A percentile compares a stretch with the other conserved stretches of the same genome.
These are phyloP conservation scores for Ganaspis brasiliensis DNA, from an alignment of 2,888 invertebrate genomes.

Conservation along the genomic window DNA sequence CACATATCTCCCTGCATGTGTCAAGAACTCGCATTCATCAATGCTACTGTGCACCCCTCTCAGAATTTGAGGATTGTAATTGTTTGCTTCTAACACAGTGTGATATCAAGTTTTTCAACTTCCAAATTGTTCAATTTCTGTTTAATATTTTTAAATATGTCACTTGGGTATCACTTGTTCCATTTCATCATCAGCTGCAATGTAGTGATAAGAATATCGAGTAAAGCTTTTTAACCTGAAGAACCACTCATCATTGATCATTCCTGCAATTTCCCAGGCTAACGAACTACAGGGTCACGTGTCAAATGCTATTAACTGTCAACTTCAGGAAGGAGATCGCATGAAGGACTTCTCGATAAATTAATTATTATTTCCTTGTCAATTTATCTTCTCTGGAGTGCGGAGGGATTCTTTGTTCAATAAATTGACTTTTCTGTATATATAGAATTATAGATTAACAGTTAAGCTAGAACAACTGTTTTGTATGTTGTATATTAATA, in stretches of 20 bases:
- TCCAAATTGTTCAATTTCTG: too few species aligned
- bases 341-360: conserved; percentile 9
- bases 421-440: background rate
- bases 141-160: too few species aligned
- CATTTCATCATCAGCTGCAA: too few species aligned
- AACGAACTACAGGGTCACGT: background rate
- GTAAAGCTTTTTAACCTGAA: too few species aligned
- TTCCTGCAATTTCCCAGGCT: conserved; percentile 18
- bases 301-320: conserved; percentile 6
- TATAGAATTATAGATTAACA: background rate
- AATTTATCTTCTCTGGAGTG: background rate
- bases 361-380: background rate
- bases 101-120: conserved; percentile 6
- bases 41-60: conserved; percentile 14
- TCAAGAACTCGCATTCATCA: background rate
- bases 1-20: conserved; percentile 17
- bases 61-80: background rate
- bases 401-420: background rate
- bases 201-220: too few species aligned
- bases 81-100: background rate
- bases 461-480: too few species aligned
- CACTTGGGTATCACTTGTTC: too few species aligned
- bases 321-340: background rate
- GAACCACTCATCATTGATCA: background rate
- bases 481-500: too few species aligned